Base-by-base conservation (phyloP, 2,888 invertebrate species). In the Nipponacmea schrenckii region DNA sequence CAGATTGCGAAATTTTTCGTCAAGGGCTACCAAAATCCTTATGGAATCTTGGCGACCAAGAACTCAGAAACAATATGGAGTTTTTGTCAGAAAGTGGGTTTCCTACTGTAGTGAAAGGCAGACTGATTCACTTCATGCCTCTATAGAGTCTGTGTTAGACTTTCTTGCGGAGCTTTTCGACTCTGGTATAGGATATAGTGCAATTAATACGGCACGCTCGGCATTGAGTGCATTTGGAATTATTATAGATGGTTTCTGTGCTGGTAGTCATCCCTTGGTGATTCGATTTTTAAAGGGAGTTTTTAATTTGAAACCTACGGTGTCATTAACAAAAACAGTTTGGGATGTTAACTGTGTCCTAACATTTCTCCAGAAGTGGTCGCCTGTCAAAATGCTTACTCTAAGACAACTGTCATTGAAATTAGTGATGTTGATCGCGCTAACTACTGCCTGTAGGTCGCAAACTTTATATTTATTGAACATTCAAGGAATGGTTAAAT, bases 21-120 rank as follows among this genome's bases (percentile, higher is more conserved):
- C 66, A 56, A 64, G 62, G 48, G 45, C 76, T 65, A 46, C 70
- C 56, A 62, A 64, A 44, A 74, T 76, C 68, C 62, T 73, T 17
- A 68, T 76, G 39, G n/a, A 69, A 56, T 31, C 65, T 7, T 71
- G n/a, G 50, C 8, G 50, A 50, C 50, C 17, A 14, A 20, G 50
- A 50, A 50, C 50, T 50, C 17, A 50, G 50, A 50, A 50, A 50
- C 50, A 14, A 20, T 50, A 50, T 15, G 17, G n/a, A n/a, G 17
- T 20, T 20, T 50, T n/a, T 20, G 14, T 50, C 20, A 50, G 20
- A 17, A 50, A 20, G 20, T 50, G 20, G 17, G 20, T 5, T 17
- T 17, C 50, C 17, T 50, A 50, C 50, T 50, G 50, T 50, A 12
- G 50, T 14, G n/a, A 50, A 50, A 50, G 17, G 50, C 5, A 50